Evolutionary conservation across 2,888 invertebrate genomes (phyloP).

Genomic region (Leptinotarsa juncta): DNA sequence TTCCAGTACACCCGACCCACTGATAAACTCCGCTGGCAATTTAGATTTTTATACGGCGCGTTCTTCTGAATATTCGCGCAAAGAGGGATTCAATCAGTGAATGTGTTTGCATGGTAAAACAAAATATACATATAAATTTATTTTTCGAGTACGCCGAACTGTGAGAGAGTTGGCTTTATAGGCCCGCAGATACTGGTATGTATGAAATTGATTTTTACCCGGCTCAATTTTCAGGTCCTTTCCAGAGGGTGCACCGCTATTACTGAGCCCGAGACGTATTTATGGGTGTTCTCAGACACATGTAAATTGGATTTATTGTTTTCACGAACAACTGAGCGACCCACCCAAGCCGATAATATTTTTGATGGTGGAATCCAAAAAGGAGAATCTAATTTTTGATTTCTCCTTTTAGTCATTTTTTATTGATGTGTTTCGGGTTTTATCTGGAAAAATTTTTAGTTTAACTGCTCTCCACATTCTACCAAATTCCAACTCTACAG

Average conservation of each 20-base stretch:
- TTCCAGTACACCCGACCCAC: constrained; percentile 37
- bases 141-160: constrained; percentile 45
- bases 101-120: constrained; percentile 52
- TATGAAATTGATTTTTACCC: neutral
- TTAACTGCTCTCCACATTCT: no score
- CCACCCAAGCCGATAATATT: no score
- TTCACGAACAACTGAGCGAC: no score
- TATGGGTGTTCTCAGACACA: neutral
- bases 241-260: neutral
- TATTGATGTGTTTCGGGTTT: no score
- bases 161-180: constrained; percentile 29
- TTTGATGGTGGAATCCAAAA: no score
- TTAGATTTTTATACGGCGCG: constrained; percentile 42
- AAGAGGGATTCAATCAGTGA: constrained; percentile 50
- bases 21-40: constrained; percentile 43
- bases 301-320: neutral
- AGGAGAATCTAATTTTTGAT: no score
- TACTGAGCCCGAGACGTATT: neutral
- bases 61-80: constrained; percentile 29
- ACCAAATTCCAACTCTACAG: no score
- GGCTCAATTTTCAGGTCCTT: neutral
- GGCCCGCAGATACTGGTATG: neutral
- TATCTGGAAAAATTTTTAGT: no score
- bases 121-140: constrained; percentile 53
- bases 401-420: no score